Conservation (phyloP, 2,797 vertebrate species). For the Intellagama lesueurii region DNA sequence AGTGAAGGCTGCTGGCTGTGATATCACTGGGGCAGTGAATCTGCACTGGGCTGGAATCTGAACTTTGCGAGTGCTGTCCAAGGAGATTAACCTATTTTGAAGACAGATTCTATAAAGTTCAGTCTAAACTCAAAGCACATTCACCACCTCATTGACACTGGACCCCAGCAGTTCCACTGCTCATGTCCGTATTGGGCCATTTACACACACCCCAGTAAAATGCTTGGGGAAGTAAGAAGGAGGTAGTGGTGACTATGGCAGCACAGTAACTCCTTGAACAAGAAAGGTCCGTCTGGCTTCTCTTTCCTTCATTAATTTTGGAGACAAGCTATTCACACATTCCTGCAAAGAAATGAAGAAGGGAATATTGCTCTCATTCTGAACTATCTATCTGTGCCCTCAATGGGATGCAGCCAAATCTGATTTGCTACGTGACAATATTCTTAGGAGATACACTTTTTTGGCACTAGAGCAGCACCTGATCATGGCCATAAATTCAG, state of each 20-base stretch:
- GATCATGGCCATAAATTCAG: not conserved
- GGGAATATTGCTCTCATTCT: not conserved
- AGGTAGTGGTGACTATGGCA: not conserved
- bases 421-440: not conserved
- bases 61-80: too few relatives aligned
- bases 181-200: too few relatives aligned
- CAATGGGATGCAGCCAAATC: not conserved
- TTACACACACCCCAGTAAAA: too few relatives aligned
- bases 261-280: not conserved
- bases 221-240: not conserved
- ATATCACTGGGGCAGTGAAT: too few relatives aligned
- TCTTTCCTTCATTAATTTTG: not conserved
- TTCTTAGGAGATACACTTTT: not conserved
- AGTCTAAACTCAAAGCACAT: too few relatives aligned
- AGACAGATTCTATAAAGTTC: too few relatives aligned
- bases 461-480: not conserved
- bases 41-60: too few relatives aligned
- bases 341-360: not conserved
- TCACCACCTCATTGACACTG: too few relatives aligned
- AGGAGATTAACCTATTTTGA: too few relatives aligned
- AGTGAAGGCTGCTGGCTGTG: too few relatives aligned
- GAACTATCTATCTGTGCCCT: not conserved
- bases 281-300: not conserved
- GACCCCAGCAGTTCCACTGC: too few relatives aligned
- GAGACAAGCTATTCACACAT: not conserved